Evolutionary conservation across 2,113 vertebrate species (phyloP).

Genomic region (Carassius carassius): DNA sequence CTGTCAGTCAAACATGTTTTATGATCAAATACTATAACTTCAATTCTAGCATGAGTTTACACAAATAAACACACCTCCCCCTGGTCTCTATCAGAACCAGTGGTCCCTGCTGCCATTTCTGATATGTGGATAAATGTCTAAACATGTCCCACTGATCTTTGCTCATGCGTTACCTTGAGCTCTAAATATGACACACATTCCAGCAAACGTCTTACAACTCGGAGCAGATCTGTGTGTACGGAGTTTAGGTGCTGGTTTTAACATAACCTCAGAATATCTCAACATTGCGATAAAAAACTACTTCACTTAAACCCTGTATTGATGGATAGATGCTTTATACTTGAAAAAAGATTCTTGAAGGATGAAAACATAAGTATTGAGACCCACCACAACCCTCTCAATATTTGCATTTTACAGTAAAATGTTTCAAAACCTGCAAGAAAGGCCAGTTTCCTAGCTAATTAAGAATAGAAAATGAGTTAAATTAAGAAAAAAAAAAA

Average conservation of each 20-base stretch:
- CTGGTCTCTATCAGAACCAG: background rate
- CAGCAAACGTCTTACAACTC: slow-evolving; percentile 55
- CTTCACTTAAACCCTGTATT: too few relatives aligned
- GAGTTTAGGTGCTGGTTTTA: background rate
- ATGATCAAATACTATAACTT: slow-evolving; percentile 4
- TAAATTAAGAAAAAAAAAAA: background rate
- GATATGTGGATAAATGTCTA: slow-evolving; percentile 54
- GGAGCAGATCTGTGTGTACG: slow-evolving; percentile 15
- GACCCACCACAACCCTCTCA: too few relatives aligned
- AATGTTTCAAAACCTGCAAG: too few relatives aligned
- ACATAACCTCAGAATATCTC: background rate
- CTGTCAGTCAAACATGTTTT: slow-evolving; percentile 17
- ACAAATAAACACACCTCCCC: background rate
- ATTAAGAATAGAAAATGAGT: background rate
- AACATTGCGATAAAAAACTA: too few relatives aligned
- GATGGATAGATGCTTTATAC: too few relatives aligned
- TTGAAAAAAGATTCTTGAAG: too few relatives aligned
- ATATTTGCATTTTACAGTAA: too few relatives aligned
- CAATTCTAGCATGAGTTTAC: background rate
- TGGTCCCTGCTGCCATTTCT: slow-evolving; percentile 2
- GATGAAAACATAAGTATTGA: too few relatives aligned
- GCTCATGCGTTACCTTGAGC: slow-evolving; percentile 64
- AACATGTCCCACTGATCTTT: slow-evolving; percentile 64
- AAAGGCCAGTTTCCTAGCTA: too few relatives aligned
- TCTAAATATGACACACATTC: slow-evolving; percentile 39